Conservation (phyloP, 1,140 invertebrate species). For the Pseudomyrmex concolor region DNA sequence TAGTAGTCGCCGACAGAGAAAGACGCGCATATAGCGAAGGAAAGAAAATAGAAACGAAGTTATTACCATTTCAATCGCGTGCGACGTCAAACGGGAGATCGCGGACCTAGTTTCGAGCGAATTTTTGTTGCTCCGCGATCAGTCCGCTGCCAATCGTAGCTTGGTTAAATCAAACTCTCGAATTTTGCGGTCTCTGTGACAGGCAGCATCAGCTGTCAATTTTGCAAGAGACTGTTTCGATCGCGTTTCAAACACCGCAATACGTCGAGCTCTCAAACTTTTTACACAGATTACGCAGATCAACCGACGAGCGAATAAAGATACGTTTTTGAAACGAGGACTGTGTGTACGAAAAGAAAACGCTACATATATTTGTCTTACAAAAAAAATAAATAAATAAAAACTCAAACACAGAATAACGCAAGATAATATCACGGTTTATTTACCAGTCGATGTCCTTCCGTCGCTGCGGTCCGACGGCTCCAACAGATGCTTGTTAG, state of each 20-base stretch:
- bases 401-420: no score
- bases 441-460: no score
- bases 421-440: no score
- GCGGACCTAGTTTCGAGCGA: conserved; percentile 22
- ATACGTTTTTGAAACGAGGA: no score
- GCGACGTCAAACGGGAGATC: conserved; percentile 52
- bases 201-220: conserved; percentile 38
- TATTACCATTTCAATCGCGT: conserved; percentile 73
- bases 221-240: conserved; percentile 54
- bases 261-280: conserved; percentile 12
- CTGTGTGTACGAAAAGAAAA: no score
- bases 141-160: conserved; percentile 17
- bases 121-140: conserved; percentile 13
- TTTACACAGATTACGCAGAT: conserved; percentile 20
- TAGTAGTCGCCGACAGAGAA: not conserved
- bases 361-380: no score
- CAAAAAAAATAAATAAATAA: no score
- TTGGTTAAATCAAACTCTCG: conserved; percentile 44
- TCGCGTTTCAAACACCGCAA: conserved; percentile 28
- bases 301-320: not conserved
- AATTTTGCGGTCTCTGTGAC: conserved; percentile 48
- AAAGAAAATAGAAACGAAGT: conserved; percentile 62
- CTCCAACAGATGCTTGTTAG: no score
- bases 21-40: conserved; percentile 32
- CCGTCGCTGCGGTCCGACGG: no score